Evolutionary conservation across 2,113 vertebrate species (phyloP).

Genomic region (Ramphastos sulfuratus): DNA sequence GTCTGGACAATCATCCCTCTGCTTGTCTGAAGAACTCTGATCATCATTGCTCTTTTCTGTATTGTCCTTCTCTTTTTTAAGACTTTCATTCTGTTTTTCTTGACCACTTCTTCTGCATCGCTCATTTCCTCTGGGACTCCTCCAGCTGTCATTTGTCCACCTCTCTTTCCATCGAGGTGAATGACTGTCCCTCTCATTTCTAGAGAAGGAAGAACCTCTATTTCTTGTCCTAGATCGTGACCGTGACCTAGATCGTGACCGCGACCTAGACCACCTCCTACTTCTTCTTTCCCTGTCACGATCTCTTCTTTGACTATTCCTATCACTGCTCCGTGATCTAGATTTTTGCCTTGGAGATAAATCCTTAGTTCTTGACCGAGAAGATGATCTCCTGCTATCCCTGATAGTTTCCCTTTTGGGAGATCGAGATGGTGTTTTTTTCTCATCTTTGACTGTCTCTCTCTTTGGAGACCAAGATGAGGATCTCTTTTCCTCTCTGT

Average conservation of each 20-base stretch:
- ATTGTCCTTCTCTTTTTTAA: slow-evolving; percentile 76
- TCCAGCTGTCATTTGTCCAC: slow-evolving; percentile 80
- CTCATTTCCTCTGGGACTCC: slow-evolving; percentile 79
- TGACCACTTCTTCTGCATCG: slow-evolving; percentile 76
- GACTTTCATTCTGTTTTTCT: slow-evolving; percentile 77
- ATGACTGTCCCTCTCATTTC: slow-evolving; percentile 78
- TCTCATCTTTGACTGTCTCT: slow-evolving; percentile 59
- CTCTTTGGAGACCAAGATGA: slow-evolving; percentile 73
- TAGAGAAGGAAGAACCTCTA: slow-evolving; percentile 78
- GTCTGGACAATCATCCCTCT: slow-evolving; percentile 84
- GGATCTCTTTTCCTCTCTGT: slow-evolving; percentile 60
- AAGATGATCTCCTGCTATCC: slow-evolving; percentile 75
- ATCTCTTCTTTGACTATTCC: slow-evolving; percentile 82
- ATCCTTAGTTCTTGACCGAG: slow-evolving; percentile 67
- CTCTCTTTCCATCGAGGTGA: slow-evolving; percentile 88
- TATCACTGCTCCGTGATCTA: slow-evolving; percentile 81
- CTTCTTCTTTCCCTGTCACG: slow-evolving; percentile 80
- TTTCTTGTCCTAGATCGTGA: slow-evolving; percentile 80
- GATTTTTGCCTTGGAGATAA: slow-evolving; percentile 77
- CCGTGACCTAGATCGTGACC: slow-evolving; percentile 84
- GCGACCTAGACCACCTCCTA: slow-evolving; percentile 82
- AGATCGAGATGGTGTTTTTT: slow-evolving; percentile 79
- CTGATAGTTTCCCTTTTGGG: slow-evolving; percentile 80
- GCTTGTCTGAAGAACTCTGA: slow-evolving; percentile 76
- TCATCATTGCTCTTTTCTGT: slow-evolving; percentile 72